Percentiles rank a stretch among this genome's conserved stretches.
These are phyloP conservation scores for Poecile atricapillus DNA, from an alignment of 2,113 vertebrate species.

Conservation along the genomic window DNA sequence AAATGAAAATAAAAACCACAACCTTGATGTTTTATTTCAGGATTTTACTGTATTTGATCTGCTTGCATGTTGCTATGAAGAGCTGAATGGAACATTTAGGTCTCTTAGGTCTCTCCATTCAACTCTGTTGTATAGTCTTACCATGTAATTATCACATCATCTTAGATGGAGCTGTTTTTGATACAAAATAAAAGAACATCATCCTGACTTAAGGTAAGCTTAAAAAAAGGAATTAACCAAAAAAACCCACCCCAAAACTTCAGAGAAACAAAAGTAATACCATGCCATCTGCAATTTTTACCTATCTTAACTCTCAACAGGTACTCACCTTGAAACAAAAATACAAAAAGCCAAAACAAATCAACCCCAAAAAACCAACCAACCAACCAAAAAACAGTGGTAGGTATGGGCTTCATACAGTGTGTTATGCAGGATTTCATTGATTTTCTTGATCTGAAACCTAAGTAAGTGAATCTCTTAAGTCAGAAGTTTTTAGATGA, in stretches of 20 bases:
- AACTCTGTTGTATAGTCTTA: no score
- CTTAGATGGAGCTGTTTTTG: background rate
- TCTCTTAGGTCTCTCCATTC: background rate
- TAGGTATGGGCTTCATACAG: rapidly evolving
- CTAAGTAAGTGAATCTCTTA: background rate
- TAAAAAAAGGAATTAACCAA: background rate
- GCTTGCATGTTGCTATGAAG: background rate
- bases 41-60: background rate
- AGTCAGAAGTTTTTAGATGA: background rate
- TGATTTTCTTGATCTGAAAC: background rate
- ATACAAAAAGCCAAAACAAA: background rate
- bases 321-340: background rate
- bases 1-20: conserved; percentile 26
- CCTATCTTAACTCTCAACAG: background rate
- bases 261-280: background rate
- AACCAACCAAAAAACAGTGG: background rate
- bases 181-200: background rate
- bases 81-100: background rate
- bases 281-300: rapidly evolving
- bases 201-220: background rate
- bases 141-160: background rate
- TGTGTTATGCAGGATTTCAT: background rate
- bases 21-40: background rate
- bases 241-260: background rate
- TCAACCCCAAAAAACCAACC: background rate